A percentile compares a stretch with the other conserved stretches of the same genome.
Evolutionary conservation across 2,888 invertebrate genomes (phyloP).

Genomic region (Lordiphosa fenestrarum): DNA sequence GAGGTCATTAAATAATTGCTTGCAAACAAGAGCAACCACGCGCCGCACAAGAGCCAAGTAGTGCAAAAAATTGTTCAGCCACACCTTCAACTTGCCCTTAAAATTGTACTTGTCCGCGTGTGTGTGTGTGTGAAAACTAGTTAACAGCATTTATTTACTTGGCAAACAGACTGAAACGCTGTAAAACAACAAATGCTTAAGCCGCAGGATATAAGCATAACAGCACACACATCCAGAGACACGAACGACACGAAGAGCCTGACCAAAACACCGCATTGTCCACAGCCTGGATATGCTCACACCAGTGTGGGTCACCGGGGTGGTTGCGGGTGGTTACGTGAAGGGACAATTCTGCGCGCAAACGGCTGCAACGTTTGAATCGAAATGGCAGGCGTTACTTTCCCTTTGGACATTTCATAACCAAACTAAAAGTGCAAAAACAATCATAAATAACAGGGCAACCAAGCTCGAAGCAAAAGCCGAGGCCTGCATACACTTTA

Average conservation of each 20-base stretch:
- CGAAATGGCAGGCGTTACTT: constrained; percentile 9
- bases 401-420: constrained; percentile 32
- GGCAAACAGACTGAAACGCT: constrained; percentile 52
- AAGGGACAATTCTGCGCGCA: constrained; percentile 20
- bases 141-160: constrained; percentile 68
- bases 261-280: constrained; percentile 28
- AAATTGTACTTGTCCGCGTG: too few relatives aligned
- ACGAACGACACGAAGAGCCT: constrained; percentile 15
- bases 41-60: constrained; percentile 29
- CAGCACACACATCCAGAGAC: constrained; percentile 20
- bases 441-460: constrained; percentile 22
- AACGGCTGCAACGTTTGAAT: constrained; percentile 25
- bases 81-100: constrained; percentile 7
- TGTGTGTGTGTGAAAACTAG: constrained; percentile 43
- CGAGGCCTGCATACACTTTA: too few relatives aligned
- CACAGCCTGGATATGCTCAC: constrained; percentile 13
- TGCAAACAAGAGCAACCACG: constrained; percentile 32
- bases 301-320: constrained; percentile 1
- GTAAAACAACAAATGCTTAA: constrained; percentile 49
- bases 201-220: constrained; percentile 44
- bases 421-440: constrained; percentile 39
- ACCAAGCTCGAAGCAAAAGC: too few relatives aligned
- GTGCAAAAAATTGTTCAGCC: constrained; percentile 35
- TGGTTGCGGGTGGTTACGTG: constrained; percentile 4
- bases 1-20: constrained; percentile 53